A percentile compares a stretch with the other conserved stretches of the same genome.
Conservation (phyloP, 2,113 vertebrate species). For the Parus major region DNA sequence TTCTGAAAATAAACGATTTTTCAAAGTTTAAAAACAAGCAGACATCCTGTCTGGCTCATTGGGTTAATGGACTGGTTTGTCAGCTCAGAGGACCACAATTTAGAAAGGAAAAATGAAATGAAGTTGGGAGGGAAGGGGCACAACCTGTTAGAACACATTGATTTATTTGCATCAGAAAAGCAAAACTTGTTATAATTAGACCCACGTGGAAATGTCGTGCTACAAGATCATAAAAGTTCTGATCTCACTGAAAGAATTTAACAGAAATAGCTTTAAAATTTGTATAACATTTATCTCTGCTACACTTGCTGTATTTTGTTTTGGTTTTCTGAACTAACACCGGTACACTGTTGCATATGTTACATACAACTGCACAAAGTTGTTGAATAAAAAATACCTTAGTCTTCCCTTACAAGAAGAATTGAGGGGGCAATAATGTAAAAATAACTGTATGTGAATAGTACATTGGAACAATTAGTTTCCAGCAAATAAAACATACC, state of each 20-base stretch:
- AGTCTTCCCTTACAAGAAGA: conserved; percentile 42
- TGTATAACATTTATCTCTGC: background rate
- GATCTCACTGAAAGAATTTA: background rate
- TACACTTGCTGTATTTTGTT: background rate
- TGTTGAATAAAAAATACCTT: conserved; percentile 20
- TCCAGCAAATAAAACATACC: conserved; percentile 28
- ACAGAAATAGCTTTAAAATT: background rate
- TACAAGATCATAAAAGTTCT: background rate
- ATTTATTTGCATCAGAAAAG: conserved; percentile 9
- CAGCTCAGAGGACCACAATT: background rate
- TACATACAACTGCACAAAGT: background rate
- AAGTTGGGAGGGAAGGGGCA: background rate
- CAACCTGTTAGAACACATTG: background rate
- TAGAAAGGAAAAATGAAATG: background rate
- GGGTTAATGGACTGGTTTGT: background rate
- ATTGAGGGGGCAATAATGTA: background rate
- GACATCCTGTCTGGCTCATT: background rate
- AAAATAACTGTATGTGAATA: conserved; percentile 55
- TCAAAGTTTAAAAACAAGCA: conserved; percentile 57
- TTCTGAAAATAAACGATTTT: conserved; percentile 81
- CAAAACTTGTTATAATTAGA: background rate
- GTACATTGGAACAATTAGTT: conserved; percentile 49
- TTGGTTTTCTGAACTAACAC: background rate
- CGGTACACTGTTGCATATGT: background rate
- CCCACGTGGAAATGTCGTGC: background rate